Base-by-base conservation (phyloP, 2,888 invertebrate species). In the Herminia tarsipennalis region DNA sequence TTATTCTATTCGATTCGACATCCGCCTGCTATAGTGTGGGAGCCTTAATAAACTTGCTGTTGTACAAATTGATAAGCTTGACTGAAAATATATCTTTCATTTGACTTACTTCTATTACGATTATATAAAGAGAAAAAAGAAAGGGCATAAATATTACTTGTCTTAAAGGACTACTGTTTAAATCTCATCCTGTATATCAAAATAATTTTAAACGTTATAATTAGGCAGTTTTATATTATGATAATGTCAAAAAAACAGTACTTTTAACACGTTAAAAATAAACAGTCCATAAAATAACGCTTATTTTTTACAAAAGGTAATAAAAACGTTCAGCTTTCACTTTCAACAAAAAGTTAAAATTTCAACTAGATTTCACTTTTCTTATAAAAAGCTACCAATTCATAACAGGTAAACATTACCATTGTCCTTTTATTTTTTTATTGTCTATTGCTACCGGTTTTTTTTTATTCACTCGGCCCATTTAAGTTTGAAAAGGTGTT, bases 271-370 rank as follows among this genome's bases (percentile, higher is more conserved):
- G 42, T 46, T 51, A 10, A 35, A 45, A 65, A 42, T 52, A 48
- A 55, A 57, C 35, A 57, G 22, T 25, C 21, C 28, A 58, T 48
- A 52, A 64, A 59, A 57, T 53, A 52, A 46, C 37, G 22, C 41
- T 59, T 57, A 29, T 46, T 58, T 52, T 62, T 53, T 35, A 68
- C 55, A 65, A 63, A 61, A 57, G 52, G 53, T 36, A 47, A 61
- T 65, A 64, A 69, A 67, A 51, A 35, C 45, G 43, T 44, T 30
- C 10, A 50, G 69, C 81, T 88, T 87, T 88, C 86, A 81, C 83
- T 88, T 88, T 85, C 65, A 66, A 86, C 77, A 86, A 85, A 81
- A 81, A 80, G 59, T 50, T 34, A 46, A 50, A 60, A 61, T 54
- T 67, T 56, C 52, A 54, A 67, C 54, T 61, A 56, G 63, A 58